Conservation (phyloP, 2,797 vertebrate genomes). For the Hippopotamyrus pictus region DNA sequence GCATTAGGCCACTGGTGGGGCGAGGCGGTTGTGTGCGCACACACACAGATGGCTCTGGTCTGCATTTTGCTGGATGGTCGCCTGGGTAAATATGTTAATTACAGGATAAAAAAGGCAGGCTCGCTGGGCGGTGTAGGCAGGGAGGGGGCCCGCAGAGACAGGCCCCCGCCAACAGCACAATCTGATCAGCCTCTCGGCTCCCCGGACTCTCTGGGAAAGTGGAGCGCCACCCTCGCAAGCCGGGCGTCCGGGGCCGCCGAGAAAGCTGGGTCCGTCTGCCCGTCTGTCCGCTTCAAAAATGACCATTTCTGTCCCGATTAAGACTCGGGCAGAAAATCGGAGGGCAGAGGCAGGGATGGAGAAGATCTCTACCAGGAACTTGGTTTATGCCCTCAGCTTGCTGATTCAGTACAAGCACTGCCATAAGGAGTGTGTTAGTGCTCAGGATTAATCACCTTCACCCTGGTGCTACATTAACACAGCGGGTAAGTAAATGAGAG, state of each 20-base stretch:
- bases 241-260: neutral
- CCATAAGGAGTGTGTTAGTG: neutral
- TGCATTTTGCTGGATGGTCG: neutral
- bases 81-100: slow-evolving; percentile 22
- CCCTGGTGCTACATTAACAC: neutral
- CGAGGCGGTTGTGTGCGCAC: neutral
- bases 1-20: neutral
- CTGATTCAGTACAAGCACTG: neutral
- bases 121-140: neutral
- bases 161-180: slow-evolving; percentile 19
- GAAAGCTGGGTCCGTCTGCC: neutral
- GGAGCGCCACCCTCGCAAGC: neutral
- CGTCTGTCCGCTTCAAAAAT: neutral
- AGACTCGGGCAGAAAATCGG: neutral
- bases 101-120: slow-evolving; percentile 7
- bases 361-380: neutral
- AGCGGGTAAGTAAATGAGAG: neutral
- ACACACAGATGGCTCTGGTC: neutral
- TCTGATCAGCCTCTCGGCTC: neutral
- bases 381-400: neutral
- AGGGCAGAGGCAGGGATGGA: neutral
- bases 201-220: slow-evolving; percentile 5
- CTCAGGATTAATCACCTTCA: neutral
- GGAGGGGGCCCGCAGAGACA: slow-evolving; percentile 1
- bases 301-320: neutral